Conservation (phyloP, 2,888 invertebrate genomes). For the Euproctis similis region DNA sequence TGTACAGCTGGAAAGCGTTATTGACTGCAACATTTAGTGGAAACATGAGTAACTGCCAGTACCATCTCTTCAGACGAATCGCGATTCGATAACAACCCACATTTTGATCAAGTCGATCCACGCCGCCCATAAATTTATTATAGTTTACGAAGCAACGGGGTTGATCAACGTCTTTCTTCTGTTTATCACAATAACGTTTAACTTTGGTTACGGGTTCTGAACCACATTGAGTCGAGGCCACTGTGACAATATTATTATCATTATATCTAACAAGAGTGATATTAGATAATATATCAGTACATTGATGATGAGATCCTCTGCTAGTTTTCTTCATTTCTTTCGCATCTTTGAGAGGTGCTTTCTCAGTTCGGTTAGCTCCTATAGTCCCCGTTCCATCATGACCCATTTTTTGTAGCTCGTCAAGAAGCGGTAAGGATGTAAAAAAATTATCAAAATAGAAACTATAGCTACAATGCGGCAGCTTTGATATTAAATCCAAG, state of each 20-base stretch:
- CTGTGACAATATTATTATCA: constrained; percentile 2
- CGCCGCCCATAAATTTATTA: constrained; percentile 14
- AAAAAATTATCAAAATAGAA: neutral
- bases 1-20: constrained; percentile 11
- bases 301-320: neutral
- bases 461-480: neutral
- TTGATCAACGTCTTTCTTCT: constrained; percentile 1
- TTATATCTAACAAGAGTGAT: neutral
- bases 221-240: neutral
- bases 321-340: constrained; percentile 9
- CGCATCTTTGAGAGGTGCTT: constrained; percentile 3
- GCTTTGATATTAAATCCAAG: neutral
- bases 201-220: neutral
- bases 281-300: neutral
- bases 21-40: constrained; percentile 10
- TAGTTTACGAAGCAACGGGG: constrained; percentile 9
- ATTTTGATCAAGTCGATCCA: constrained; percentile 13
- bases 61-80: constrained; percentile 11
- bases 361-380: constrained; percentile 3
- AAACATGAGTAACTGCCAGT: constrained; percentile 9
- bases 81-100: constrained; percentile 2
- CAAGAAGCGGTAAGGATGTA: neutral
- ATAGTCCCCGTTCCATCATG: constrained; percentile 26
- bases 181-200: neutral
- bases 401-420: constrained; percentile 18